A percentile compares a stretch with the other conserved stretches of the same genome.
phyloP scores from a whole-genome alignment of 2,888 invertebrate species.

The Acleris cristana region DNA sequence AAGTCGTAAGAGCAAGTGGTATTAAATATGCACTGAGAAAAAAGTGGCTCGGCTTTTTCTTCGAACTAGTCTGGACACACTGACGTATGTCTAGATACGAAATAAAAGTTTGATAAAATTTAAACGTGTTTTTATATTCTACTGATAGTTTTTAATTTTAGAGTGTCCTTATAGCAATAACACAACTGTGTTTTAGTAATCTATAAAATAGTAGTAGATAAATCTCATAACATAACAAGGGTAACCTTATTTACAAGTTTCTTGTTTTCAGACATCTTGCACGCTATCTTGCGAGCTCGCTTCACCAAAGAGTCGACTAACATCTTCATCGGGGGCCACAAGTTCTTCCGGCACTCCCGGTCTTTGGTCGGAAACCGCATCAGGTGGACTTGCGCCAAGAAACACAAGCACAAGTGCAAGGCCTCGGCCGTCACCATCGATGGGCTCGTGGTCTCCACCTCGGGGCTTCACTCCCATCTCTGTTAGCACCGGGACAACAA shows the following conservation, averaged over 20 bases:
- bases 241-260: not conserved
- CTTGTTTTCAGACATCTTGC: slow-evolving; percentile 58
- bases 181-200: too few relatives aligned
- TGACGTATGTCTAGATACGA: too few relatives aligned
- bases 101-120: too few relatives aligned
- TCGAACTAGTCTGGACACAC: too few relatives aligned
- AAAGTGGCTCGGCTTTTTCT: too few relatives aligned
- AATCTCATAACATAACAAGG: too few relatives aligned
- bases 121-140: too few relatives aligned
- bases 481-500: slow-evolving; percentile 20
- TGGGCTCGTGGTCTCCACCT: slow-evolving; percentile 67
- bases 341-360: slow-evolving; percentile 73
- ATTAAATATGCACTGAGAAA: too few relatives aligned
- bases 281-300: slow-evolving; percentile 62
- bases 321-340: slow-evolving; percentile 70
- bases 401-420: slow-evolving; percentile 73
- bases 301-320: slow-evolving; percentile 64
- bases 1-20: too few relatives aligned
- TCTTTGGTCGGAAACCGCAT: slow-evolving; percentile 71
- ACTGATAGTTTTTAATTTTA: too few relatives aligned
- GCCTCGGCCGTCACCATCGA: slow-evolving; percentile 73
- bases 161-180: too few relatives aligned
- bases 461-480: slow-evolving; percentile 64
- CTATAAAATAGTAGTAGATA: too few relatives aligned
- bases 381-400: slow-evolving; percentile 75